phyloP scores from a whole-genome alignment of 2,113 vertebrate species.

The Atherinomorus stipes region DNA sequence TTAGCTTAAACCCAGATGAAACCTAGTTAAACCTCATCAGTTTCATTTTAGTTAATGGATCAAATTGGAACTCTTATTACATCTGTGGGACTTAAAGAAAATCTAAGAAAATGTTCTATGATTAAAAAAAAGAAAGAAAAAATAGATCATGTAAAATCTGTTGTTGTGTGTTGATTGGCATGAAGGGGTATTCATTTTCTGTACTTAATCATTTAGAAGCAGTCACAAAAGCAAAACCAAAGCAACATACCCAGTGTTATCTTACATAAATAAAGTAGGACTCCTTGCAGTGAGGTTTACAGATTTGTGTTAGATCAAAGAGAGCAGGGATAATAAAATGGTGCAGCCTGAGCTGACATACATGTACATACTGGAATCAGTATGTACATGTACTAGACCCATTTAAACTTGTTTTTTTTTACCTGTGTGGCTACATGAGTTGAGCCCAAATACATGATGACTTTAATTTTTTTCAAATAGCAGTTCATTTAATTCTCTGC shows the following conservation, averaged over 20 bases:
- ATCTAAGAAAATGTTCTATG: neutral
- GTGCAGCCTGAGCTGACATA: too few relatives aligned
- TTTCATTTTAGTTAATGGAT: neutral
- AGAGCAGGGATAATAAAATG: neutral
- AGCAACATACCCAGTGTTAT: neutral
- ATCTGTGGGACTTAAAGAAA: neutral
- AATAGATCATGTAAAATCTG: neutral
- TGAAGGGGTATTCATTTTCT: neutral
- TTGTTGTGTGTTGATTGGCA: too few relatives aligned
- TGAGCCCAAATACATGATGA: too few relatives aligned
- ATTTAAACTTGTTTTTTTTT: too few relatives aligned
- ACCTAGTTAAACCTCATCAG: neutral
- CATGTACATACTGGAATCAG: too few relatives aligned
- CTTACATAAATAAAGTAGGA: neutral
- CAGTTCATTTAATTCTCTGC: too few relatives aligned
- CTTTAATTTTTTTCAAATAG: too few relatives aligned
- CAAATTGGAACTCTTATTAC: neutral
- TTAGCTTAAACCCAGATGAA: too few relatives aligned
- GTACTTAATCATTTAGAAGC: too few relatives aligned
- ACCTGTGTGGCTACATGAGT: too few relatives aligned
- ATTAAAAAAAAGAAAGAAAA: neutral
- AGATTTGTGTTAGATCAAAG: neutral
- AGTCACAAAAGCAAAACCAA: neutral
- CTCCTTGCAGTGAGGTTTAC: too few relatives aligned
- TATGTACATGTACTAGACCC: too few relatives aligned